Base-by-base conservation (phyloP, 2,888 invertebrate genomes). In the Athrips mouffetella region DNA sequence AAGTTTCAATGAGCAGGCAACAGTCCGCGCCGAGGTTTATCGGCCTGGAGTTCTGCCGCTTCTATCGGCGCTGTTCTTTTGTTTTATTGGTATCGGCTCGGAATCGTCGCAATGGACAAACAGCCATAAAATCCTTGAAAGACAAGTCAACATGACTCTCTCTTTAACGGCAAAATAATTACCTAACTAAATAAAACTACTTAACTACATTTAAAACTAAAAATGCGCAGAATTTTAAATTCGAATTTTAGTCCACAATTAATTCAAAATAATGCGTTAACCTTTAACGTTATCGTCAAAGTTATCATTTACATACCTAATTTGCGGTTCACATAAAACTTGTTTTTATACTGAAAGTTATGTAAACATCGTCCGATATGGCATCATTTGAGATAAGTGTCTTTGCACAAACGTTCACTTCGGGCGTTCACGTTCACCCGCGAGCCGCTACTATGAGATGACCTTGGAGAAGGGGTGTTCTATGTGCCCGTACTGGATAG, bases 401-500 rank as follows among this genome's bases (percentile, higher is more conserved):
- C 62, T 59, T 48, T 49, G 55, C 59, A 54, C 53, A 11, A 44
- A 39, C 48, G 56, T 54, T 56, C 57, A 50, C 53, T 50, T 57
- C 48, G 51, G 45, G 49, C 27, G 7, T 58, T 47, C 53, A 51
- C 47, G 35, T 40, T 49, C 15, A 33, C 15, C 7, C 27, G 10
- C 15, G 15, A 7, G 48, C 45, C 30, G 47, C 45, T 62, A 77
- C 78, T 85, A 86, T 58, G 81, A 73, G 49, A 87, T 76, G 54
- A 84, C 60, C 54, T 92, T 86, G 37, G 94, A 92, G 94, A 94
- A 97, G 1, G 95, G 94, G 73, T 97, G 96, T 13, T 92, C 89
- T 62, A 95, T 89, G 68, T 93, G 91, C 3, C 97, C 97, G 73
- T 96, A 97, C 72, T 98, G 98, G 60, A 99, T 99, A 63, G 96